Evolutionary conservation across 2,888 invertebrate species (phyloP).

Genomic region (Agonopterix subpropinquella): DNA sequence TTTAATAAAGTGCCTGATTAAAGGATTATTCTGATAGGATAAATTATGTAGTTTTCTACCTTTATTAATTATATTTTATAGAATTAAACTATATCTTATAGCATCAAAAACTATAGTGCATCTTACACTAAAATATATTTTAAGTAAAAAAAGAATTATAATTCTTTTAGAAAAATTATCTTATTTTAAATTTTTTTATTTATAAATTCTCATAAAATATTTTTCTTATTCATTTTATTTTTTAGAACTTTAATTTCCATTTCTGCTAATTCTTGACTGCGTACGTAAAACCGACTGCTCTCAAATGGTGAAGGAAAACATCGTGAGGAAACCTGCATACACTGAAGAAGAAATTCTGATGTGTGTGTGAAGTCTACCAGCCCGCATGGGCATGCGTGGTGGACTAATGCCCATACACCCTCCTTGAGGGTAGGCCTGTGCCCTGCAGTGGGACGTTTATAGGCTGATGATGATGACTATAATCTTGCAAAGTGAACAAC

Average conservation of each 20-base stretch:
- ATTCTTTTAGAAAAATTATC: conserved; percentile 60
- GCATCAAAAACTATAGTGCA: conserved; percentile 78
- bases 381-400: too few species aligned
- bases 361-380: too few species aligned
- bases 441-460: too few species aligned
- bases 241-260: conserved; percentile 59
- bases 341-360: too few species aligned
- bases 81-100: conserved; percentile 78
- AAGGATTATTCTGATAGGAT: conserved; percentile 65
- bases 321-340: too few species aligned
- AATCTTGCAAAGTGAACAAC: too few species aligned
- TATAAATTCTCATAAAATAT: conserved; percentile 69
- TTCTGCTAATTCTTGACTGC: conserved; percentile 54
- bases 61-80: conserved; percentile 76
- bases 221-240: conserved; percentile 68
- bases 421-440: too few species aligned
- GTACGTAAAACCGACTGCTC: too few species aligned
- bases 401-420: too few species aligned
- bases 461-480: too few species aligned
- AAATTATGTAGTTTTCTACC: conserved; percentile 56
- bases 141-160: conserved; percentile 23
- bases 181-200: conserved; percentile 70
- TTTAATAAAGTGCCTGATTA: conserved; percentile 68
- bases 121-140: conserved; percentile 77
- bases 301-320: too few species aligned